Evolutionary conservation across 2,888 invertebrate genomes (phyloP), one percentile per base, ranked within the genome.

Genomic region (Andrena trimmerana): DNA sequence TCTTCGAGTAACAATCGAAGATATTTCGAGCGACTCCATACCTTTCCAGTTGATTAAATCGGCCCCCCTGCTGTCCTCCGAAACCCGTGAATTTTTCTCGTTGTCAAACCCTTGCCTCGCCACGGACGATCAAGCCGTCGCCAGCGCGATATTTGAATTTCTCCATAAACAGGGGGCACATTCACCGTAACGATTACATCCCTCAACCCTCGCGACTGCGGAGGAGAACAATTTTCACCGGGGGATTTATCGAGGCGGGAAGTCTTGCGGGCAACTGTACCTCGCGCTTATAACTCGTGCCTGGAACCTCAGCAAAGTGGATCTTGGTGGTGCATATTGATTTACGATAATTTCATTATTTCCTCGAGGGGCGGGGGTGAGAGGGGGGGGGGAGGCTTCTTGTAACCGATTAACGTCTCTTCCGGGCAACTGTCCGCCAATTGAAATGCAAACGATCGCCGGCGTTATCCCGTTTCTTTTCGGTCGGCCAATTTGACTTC

Each of bases 291-390:
- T 87, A 85, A 84, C 83, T 76, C 73, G 81, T 79, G 81, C 82
- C 81, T 69, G 63, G 85, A 78, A 42, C 73, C 67, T 68, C 60
- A 13, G 83, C 77, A 78, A 86, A 87, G 81, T 83, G 83, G 89
- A 84, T 88, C 81, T 81, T 75, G 70, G 74, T 72, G 80, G 78
- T 76, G 89, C 88, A 88, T 88, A 89, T 88, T 88, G 88, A 88
- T 89, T 88, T 82, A 81, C 88, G 88, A 88, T 88, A 88, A 88
- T 89, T 88, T 88, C 89, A 89, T 89, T 89, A 88, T 86, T 89
- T 86, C 81, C 89, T 62, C 79, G 73, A 62, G 69, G 74, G 29
- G 57, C 57, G 3, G 59, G 42, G 42, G 13, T 1, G 13, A 3
- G 42, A 52, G 69, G 74, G 29, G 27, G 42, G 62, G 69, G 74